Base-by-base conservation (phyloP, 2,113 vertebrate genomes). In the Grallaria varia region DNA sequence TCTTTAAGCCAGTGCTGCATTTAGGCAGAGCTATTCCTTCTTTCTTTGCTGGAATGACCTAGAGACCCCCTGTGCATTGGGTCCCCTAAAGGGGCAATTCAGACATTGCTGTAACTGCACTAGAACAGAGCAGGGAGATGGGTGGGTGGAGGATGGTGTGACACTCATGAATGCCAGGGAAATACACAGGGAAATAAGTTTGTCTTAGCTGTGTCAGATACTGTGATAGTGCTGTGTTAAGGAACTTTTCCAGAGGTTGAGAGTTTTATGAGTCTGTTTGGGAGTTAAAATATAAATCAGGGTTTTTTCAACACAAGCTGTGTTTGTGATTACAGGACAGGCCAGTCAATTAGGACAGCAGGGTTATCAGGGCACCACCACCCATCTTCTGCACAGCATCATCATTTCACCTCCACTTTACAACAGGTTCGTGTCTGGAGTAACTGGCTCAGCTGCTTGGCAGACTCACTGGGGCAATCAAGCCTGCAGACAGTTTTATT, bases 371-470 rank as follows among this genome's bases (percentile, higher is more conserved):
- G 3, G 49, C 22, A 23, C 37, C 6, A 3, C 28, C 55, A 86
- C 42, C 10, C 12, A 0, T 62, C 78, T 92, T 86, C 68, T 40
- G 8, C 42, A 62, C 50, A 55, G 18, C 42, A 59, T 55, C 64
- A 80, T 77, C 22, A 80, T 84, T 86, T 92, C 42, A 71, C n/a
- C 91, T 89, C 37, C 28, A 11, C 69, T 84, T 64, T 86, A 87
- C 79, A 72, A 59, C 68, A 87, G 91, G 77, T 89, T 94, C 87
- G 77, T 0, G 0, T 55, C 64, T 71, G 20, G 84, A 47, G 35
- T 96, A 91, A 77, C 64, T 94, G 81, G 81, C 73, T 91, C 91
- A 74, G 77, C 84, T 92, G 50, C 42, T 62, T 89, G 42, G 37
- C 64, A 74, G 68, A 66, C 60, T 77, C 0, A 0, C 5, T 73